These are phyloP conservation scores for Pampusana beccarii DNA, from an alignment of 2,113 vertebrate genomes.

Conservation along the genomic window DNA sequence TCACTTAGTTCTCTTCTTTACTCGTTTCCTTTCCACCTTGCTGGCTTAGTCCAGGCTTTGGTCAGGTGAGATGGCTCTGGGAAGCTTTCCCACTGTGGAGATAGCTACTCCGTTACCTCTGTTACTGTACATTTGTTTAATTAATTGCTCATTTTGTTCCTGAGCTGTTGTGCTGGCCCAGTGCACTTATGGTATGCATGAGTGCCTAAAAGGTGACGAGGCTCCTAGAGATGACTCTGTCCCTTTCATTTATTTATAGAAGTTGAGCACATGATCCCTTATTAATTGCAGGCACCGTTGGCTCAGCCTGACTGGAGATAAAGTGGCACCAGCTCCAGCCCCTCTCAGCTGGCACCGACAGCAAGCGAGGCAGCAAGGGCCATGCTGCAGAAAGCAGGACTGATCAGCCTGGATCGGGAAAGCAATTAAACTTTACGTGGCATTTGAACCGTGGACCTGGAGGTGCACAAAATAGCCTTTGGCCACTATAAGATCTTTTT, in stretches of 20 bases:
- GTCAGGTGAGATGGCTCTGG: constrained; percentile 64
- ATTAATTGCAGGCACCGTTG: constrained; percentile 67
- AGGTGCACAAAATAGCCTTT: constrained; percentile 56
- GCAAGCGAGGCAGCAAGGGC: not conserved
- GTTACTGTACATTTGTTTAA: constrained; percentile 78
- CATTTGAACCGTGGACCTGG: constrained; percentile 52
- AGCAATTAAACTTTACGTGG: constrained; percentile 56
- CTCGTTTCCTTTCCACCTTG: constrained; percentile 20
- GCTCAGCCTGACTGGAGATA: constrained; percentile 53
- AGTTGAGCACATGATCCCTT: constrained; percentile 72
- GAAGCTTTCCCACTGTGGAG: constrained; percentile 59
- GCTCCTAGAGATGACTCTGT: constrained; percentile 70
- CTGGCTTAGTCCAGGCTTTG: not conserved
- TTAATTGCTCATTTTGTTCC: constrained; percentile 81
- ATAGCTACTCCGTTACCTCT: constrained; percentile 64
- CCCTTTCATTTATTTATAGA: constrained; percentile 79
- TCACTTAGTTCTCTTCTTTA: not conserved
- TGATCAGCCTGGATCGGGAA: not conserved
- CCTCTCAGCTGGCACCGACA: not conserved
- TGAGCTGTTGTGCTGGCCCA: constrained; percentile 64
- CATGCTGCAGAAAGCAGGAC: not conserved
- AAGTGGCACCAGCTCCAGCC: constrained; percentile 24
- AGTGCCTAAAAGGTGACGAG: constrained; percentile 75
- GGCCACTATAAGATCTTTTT: constrained; percentile 19
- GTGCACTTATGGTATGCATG: constrained; percentile 71